A percentile compares a stretch with the other conserved stretches of the same genome.
These are phyloP conservation scores for Lithophane leautieri DNA, from an alignment of 2,888 invertebrate species.

Conservation along the genomic window DNA sequence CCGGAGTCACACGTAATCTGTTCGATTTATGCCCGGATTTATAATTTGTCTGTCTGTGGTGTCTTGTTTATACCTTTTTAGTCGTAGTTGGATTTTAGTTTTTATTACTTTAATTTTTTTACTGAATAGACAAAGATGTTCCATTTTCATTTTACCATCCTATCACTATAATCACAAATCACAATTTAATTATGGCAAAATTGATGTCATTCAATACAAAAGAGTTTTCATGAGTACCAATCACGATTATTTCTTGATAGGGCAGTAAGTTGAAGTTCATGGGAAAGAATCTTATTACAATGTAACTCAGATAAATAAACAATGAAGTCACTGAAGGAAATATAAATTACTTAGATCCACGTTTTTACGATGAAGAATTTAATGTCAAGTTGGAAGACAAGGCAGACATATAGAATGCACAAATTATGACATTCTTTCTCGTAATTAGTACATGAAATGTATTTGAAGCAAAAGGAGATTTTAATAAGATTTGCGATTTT, in stretches of 20 bases:
- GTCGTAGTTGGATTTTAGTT: too few relatives aligned
- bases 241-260: slow-evolving; percentile 3
- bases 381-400: slow-evolving; percentile 7
- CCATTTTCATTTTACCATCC: too few relatives aligned
- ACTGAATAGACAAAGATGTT: too few relatives aligned
- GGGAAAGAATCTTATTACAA: slow-evolving; percentile 18
- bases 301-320: slow-evolving; percentile 15
- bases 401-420: not conserved
- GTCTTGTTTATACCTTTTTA: too few relatives aligned
- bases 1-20: too few relatives aligned
- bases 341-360: slow-evolving; percentile 18
- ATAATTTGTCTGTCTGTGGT: too few relatives aligned
- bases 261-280: slow-evolving; percentile 15
- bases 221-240: not conserved
- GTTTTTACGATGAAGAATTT: slow-evolving; percentile 20
- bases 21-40: too few relatives aligned
- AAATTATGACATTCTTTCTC: not conserved
- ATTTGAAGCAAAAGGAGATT: not conserved
- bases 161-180: too few relatives aligned
- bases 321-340: slow-evolving; percentile 26
- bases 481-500: not conserved
- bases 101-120: too few relatives aligned
- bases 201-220: slow-evolving; percentile 2
- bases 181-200: not conserved
- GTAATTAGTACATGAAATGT: not conserved